phyloP scores from a whole-genome alignment of 2,113 vertebrate genomes.

The Ameiurus melas region DNA sequence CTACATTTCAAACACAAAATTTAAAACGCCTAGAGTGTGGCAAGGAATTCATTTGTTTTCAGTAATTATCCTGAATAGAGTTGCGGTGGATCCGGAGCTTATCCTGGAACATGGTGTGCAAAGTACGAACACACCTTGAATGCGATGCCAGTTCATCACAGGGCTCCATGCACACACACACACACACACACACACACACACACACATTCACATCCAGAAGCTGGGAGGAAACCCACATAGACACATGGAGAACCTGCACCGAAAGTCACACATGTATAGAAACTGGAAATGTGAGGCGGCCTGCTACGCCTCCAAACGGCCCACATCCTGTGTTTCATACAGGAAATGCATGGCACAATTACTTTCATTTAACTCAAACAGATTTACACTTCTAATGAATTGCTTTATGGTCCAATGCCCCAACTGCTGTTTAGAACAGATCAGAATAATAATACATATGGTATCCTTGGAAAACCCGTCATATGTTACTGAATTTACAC shows the following conservation, averaged over 20 bases:
- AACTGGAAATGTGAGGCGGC: neutral
- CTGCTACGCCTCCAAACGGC: neutral
- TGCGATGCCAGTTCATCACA: neutral
- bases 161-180: neutral
- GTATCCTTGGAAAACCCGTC: too few relatives aligned
- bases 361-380: neutral
- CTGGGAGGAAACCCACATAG: neutral
- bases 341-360: neutral
- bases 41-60: neutral
- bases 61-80: neutral
- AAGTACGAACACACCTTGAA: neutral
- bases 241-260: slow-evolving; percentile 1
- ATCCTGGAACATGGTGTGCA: neutral
- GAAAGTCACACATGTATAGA: neutral
- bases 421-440: neutral
- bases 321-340: slow-evolving; percentile 32
- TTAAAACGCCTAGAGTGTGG: neutral
- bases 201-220: neutral
- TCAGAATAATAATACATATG: neutral
- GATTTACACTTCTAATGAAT: neutral
- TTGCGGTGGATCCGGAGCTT: neutral
- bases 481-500: neutral
- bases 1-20: neutral
- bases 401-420: neutral
- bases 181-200: neutral